Evolutionary conservation across 2,797 vertebrate species (phyloP).

Genomic region (Nannoperca obscura): DNA sequence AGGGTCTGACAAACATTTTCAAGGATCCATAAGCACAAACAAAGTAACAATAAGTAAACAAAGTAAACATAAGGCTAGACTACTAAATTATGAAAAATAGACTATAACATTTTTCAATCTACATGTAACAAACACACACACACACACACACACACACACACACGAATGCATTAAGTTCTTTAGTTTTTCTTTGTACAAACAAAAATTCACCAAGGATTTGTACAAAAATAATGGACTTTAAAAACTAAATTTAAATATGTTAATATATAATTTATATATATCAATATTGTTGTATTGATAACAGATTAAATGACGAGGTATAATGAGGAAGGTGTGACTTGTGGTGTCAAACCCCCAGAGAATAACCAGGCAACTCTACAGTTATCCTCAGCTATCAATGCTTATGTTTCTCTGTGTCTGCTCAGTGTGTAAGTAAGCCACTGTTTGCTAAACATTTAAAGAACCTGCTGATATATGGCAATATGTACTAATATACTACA

Average conservation of each 20-base stretch:
- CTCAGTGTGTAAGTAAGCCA: no score
- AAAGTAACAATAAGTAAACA: not conserved
- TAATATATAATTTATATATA: no score
- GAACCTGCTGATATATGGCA: no score
- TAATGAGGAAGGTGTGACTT: not conserved
- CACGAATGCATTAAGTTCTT: not conserved
- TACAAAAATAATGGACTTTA: not conserved
- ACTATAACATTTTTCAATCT: not conserved
- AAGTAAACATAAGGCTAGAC: not conserved
- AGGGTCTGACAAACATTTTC: not conserved
- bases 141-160: not conserved
- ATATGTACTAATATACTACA: no score
- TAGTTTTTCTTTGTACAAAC: not conserved
- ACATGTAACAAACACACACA: not conserved
- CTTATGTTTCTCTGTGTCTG: not conserved
- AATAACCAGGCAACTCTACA: not conserved
- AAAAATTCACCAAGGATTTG: not conserved
- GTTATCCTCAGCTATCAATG: not conserved
- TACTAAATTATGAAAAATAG: not conserved
- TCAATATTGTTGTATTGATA: no score
- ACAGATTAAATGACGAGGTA: not conserved
- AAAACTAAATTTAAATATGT: no score
- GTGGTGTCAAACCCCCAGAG: not conserved
- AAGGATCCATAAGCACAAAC: not conserved
- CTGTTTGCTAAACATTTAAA: no score